Evolutionary conservation across 2,113 vertebrate species (phyloP).

Genomic region (Myanophis thanlyinensis): DNA sequence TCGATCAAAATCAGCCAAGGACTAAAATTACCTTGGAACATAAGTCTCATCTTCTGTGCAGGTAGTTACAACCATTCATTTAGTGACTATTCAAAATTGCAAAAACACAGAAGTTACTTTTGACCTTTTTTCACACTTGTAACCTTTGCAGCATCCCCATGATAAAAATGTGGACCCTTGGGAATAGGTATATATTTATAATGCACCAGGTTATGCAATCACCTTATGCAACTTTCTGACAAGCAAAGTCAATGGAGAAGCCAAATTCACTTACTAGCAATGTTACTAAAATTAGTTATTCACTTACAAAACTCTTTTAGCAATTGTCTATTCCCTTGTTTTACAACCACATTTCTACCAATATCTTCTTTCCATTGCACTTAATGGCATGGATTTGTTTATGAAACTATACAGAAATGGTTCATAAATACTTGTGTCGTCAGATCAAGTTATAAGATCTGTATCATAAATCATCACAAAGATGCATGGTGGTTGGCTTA

Average conservation of each 20-base stretch:
- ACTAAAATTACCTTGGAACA: neutral
- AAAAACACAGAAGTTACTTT: too few relatives aligned
- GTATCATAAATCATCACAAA: neutral
- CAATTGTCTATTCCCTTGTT: neutral
- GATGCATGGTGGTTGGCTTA: neutral
- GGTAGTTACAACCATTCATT: too few relatives aligned
- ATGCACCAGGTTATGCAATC: neutral
- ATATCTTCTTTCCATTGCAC: neutral
- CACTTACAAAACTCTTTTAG: neutral
- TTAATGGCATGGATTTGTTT: neutral
- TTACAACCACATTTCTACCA: neutral
- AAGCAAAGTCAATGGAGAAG: neutral
- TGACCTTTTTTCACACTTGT: too few relatives aligned
- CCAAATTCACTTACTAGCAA: too few relatives aligned
- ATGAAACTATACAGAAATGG: conserved; percentile 5
- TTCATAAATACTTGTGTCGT: neutral
- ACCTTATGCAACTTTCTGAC: neutral
- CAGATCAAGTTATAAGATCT: neutral
- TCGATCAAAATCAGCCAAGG: neutral
- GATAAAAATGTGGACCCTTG: too few relatives aligned
- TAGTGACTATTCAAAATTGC: too few relatives aligned
- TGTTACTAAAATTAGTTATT: too few relatives aligned
- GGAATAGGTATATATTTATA: neutral
- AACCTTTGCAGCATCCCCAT: too few relatives aligned
- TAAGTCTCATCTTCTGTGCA: neutral